Evolutionary conservation across 2,888 invertebrate genomes (phyloP).

Genomic region (Notodonta ziczac): DNA sequence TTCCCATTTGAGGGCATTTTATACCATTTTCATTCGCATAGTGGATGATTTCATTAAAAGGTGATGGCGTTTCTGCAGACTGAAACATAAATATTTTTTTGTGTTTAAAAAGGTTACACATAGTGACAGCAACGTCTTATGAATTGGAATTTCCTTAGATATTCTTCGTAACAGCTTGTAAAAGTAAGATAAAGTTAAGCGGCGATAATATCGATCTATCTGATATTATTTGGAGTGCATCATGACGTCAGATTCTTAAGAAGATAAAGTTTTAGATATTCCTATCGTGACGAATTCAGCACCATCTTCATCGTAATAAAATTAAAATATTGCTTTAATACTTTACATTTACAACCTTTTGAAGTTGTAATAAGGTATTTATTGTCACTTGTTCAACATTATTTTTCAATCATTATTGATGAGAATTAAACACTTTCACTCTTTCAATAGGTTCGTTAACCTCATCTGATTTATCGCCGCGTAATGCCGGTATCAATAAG

Average conservation of each 20-base stretch:
- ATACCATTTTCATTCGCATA: constrained; percentile 63
- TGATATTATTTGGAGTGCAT: constrained; percentile 2
- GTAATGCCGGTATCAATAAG: constrained; percentile 15
- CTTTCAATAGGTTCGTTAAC: constrained; percentile 16
- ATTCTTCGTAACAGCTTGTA: neutral
- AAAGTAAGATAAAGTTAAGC: neutral
- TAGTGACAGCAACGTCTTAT: neutral
- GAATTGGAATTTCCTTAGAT: constrained; percentile 5
- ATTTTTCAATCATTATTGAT: neutral
- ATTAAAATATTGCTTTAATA: too few relatives aligned
- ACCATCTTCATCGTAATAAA: neutral
- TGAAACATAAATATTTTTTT: constrained; percentile 42
- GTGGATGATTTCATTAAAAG: constrained; percentile 62
- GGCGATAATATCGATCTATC: neutral
- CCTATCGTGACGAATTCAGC: neutral
- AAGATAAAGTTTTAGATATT: neutral
- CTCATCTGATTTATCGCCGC: constrained; percentile 17
- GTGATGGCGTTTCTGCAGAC: constrained; percentile 54
- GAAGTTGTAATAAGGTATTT: too few relatives aligned
- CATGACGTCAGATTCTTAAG: neutral
- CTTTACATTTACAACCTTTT: too few relatives aligned
- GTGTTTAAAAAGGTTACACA: neutral
- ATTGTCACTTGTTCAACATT: too few relatives aligned
- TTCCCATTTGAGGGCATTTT: constrained; percentile 65
- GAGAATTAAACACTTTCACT: constrained; percentile 25